phyloP scores from a whole-genome alignment of 2,113 vertebrate species.

The Promerops cafer region DNA sequence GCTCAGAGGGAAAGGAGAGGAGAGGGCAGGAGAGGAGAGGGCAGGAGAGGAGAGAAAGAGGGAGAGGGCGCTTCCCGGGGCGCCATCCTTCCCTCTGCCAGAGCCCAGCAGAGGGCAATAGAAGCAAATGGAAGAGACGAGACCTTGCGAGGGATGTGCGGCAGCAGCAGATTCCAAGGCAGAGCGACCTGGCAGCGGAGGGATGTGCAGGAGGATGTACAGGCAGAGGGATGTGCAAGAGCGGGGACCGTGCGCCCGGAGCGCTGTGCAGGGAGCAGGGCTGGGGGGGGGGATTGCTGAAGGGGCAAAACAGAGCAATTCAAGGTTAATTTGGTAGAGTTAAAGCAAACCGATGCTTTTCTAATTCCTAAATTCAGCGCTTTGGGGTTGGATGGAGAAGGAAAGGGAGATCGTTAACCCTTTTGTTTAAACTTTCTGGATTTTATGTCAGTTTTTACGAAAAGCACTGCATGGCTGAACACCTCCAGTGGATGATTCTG shows the following conservation, averaged over 20 bases:
- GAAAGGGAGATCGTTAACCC: not conserved
- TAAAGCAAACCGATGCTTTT: not conserved
- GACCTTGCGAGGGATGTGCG: not conserved
- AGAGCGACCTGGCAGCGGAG: not conserved
- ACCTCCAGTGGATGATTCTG: not conserved
- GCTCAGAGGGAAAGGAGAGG: not conserved
- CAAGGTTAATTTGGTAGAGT: not conserved
- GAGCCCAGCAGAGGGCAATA: slow-evolving; percentile 56
- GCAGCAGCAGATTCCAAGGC: not conserved
- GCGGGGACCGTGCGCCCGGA: not conserved
- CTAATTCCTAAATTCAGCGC: rapidly evolving
- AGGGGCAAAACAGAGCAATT: not conserved
- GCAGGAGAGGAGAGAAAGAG: not conserved
- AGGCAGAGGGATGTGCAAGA: rapidly evolving
- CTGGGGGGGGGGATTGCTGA: not conserved
- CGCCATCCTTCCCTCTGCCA: not conserved
- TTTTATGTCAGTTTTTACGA: not conserved
- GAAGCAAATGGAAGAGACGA: slow-evolving; percentile 42
- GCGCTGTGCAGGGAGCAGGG: not conserved
- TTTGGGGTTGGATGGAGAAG: not conserved
- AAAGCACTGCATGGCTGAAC: not conserved
- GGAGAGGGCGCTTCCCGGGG: not conserved
- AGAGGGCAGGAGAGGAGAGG: not conserved
- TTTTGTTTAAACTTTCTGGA: not conserved
- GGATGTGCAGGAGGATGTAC: not conserved